Percentiles rank a stretch among this genome's conserved stretches.
phyloP scores from a whole-genome alignment of 2,113 vertebrate species.

The Menidia beryllina region DNA sequence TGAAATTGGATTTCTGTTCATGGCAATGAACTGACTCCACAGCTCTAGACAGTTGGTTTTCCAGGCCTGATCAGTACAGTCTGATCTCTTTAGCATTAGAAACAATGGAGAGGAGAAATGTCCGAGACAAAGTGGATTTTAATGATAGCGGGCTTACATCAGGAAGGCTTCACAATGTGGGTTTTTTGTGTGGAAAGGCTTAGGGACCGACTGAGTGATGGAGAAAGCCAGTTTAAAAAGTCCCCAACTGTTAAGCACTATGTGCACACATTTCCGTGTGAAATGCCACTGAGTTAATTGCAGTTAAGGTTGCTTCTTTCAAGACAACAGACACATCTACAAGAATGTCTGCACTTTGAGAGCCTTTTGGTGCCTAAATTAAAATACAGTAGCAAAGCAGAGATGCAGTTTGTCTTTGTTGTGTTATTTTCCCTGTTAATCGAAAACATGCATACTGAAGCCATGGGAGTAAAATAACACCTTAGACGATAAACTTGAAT shows the following conservation, averaged over 20 bases:
- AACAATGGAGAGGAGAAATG: conserved; percentile 41
- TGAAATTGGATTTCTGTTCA: conserved; percentile 69
- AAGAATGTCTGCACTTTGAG: conserved; percentile 5
- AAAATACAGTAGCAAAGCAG: conserved; percentile 6
- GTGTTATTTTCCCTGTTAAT: too few species aligned
- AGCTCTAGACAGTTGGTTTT: conserved; percentile 19
- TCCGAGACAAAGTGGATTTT: conserved; percentile 41
- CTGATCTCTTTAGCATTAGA: conserved; percentile 22
- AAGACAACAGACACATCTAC: conserved; percentile 21
- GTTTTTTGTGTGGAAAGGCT: not conserved
- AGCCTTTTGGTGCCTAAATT: not conserved
- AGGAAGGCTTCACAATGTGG: not conserved
- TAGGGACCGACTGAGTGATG: not conserved
- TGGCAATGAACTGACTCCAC: conserved; percentile 33
- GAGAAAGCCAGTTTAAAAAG: not conserved
- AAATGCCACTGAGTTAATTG: not conserved
- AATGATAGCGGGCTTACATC: not conserved
- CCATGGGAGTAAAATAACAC: too few species aligned
- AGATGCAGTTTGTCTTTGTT: too few species aligned
- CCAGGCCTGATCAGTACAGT: conserved; percentile 37
- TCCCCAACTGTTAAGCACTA: not conserved
- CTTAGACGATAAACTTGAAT: too few species aligned
- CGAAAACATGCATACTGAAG: too few species aligned
- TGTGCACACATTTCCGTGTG: not conserved
- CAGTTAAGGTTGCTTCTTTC: conserved; percentile 14